Evolutionary conservation across 2,797 vertebrate genomes (phyloP).

Genomic region (Crenichthys baileyi): DNA sequence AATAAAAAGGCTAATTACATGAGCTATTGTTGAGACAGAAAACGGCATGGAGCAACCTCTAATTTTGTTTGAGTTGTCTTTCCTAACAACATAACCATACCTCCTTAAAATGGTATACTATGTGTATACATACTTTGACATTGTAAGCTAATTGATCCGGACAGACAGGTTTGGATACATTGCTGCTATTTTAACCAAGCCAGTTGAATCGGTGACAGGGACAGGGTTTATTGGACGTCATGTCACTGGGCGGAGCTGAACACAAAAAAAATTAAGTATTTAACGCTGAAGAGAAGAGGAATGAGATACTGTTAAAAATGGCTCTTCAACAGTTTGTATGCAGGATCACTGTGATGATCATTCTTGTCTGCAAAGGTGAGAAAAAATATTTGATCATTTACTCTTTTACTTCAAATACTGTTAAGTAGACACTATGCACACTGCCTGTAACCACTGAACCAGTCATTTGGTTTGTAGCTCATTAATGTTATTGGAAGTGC

Average conservation of each 20-base stretch:
- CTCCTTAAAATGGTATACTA: background rate
- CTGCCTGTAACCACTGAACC: background rate
- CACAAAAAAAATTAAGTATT: background rate
- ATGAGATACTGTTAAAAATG: conserved; percentile 2
- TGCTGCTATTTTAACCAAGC: too few relatives aligned
- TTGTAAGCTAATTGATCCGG: background rate
- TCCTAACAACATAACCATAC: background rate
- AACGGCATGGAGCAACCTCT: background rate
- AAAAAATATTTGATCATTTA: background rate
- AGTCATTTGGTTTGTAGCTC: background rate
- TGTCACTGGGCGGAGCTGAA: conserved; percentile 1
- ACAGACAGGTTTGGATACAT: background rate
- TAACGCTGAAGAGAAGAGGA: background rate
- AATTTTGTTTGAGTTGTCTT: background rate
- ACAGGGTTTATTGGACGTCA: too few relatives aligned
- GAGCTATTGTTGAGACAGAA: background rate
- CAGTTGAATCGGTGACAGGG: too few relatives aligned
- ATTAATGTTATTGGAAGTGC: background rate
- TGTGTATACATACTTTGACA: background rate
- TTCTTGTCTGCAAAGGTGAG: conserved; percentile 26
- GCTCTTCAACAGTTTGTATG: conserved; percentile 11
- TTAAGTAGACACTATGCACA: background rate
- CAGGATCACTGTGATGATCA: background rate
- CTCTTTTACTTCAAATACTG: too few relatives aligned
- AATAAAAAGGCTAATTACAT: background rate